Percentiles rank a stretch among this genome's conserved stretches.
phyloP scores from a whole-genome alignment of 2,888 invertebrate genomes.

The Ochropacha duplaris region DNA sequence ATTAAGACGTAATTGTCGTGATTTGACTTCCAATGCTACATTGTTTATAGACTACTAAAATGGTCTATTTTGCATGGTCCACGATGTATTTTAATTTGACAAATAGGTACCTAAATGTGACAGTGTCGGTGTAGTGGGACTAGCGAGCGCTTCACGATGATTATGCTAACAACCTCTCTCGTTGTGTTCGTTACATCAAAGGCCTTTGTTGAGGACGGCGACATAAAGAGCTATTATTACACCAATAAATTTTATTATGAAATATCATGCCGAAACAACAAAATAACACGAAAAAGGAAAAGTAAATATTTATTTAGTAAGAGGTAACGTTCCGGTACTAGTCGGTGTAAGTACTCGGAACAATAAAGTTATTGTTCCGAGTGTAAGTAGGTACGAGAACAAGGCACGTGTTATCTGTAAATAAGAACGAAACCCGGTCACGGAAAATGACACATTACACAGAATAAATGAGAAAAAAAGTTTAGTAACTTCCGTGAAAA shows the following conservation, averaged over 20 bases:
- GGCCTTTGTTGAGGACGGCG: conserved; percentile 2
- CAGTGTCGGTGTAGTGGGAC: background rate
- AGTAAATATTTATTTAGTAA: background rate
- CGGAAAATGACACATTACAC: background rate
- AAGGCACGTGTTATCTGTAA: background rate
- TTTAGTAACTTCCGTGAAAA: background rate
- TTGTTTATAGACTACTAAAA: background rate
- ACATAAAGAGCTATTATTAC: conserved; percentile 5
- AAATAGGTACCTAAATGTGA: background rate
- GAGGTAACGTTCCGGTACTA: background rate
- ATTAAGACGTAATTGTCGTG: background rate
- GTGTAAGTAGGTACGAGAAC: background rate
- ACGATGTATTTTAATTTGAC: background rate
- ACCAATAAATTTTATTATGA: conserved; percentile 4
- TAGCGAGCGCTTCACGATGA: background rate
- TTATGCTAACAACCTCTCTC: conserved; percentile 6
- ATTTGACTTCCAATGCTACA: background rate
- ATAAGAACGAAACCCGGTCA: background rate
- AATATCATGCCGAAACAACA: background rate
- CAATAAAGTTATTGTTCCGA: background rate
- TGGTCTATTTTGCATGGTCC: background rate
- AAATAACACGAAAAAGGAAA: background rate
- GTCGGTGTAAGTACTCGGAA: background rate
- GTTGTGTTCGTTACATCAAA: conserved; percentile 4
- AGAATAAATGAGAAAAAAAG: background rate